Base-by-base conservation (phyloP, 2,888 invertebrate species). In the Cacoxenus indagator region DNA sequence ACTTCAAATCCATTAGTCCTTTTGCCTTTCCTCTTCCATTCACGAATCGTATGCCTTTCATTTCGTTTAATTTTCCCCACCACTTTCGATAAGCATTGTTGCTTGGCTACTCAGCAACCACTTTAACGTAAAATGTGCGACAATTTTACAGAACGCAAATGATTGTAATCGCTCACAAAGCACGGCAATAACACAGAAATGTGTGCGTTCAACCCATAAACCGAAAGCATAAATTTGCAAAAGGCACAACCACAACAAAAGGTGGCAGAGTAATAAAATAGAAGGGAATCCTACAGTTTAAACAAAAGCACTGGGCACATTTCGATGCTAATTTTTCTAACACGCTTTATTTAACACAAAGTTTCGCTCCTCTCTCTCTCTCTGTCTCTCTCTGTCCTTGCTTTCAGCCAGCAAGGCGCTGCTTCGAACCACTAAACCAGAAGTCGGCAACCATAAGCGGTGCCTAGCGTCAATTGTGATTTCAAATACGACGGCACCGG, bases 241-340 rank as follows among this genome's bases (percentile, higher is more conserved):
- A 43, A 51, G 22, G 14, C 29, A 51, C 48, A 45, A 64, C 48
- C 19, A 51, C 9, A 26, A 55, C 14, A 14, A 43, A 62, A 11
- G 24, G 22, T 24, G 1, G 24, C 31, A 43, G 6, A 26, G 9
- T 26, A 26, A 55, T 26, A 67, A 26, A 57, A 29, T 24, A 29
- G 4, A 29, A 29, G 14, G 1, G n/a, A 43, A 72, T 26, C 14
- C 9, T 29, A 57, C n/a, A 29, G 19, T 4, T n/a, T n/a, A 0
- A 14, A 29, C 3, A 66, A 14, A 57, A 57, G 11, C 14, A n/a
- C 11, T 61, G 11, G 43, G 29, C 27, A 62, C 26, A 54, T 70
- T 71, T 69, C 70, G 51, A 67, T 69, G 82, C 80, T 81, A 81
- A 79, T 80, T 81, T 73, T 57, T 65, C 37, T 68, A 79, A 73